phyloP scores from a whole-genome alignment of 1,140 invertebrate genomes.

The Procambarus virginalis region DNA sequence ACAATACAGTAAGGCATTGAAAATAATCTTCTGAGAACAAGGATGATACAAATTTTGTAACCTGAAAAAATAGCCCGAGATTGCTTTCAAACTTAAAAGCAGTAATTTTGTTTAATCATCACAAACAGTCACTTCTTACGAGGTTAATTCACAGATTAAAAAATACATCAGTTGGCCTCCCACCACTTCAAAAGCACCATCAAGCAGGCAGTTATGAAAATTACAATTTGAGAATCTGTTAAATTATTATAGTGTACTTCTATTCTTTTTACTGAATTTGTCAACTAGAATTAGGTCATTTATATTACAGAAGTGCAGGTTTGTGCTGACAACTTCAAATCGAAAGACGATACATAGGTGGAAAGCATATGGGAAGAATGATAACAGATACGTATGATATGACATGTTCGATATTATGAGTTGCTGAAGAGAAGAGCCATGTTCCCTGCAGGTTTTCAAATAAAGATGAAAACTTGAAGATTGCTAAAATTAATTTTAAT shows the following conservation, averaged over 20 bases:
- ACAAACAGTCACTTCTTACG: conserved; percentile 21
- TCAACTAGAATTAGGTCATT: neutral
- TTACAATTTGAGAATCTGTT: too few species aligned
- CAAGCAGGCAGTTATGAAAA: neutral
- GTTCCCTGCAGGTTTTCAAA: conserved; percentile 12
- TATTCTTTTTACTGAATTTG: too few species aligned
- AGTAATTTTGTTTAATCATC: conserved; percentile 1
- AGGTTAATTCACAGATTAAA: neutral
- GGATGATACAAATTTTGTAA: conserved; percentile 11
- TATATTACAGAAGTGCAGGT: neutral
- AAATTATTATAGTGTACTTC: too few species aligned
- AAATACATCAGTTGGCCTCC: neutral
- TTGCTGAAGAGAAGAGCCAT: neutral
- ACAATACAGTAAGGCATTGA: too few species aligned
- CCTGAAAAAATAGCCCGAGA: conserved; percentile 10
- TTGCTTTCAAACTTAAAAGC: neutral
- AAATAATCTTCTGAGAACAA: neutral
- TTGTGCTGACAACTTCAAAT: neutral
- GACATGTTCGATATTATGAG: neutral
- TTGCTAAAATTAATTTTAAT: conserved; percentile 14
- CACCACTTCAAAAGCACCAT: conserved; percentile 41
- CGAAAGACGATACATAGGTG: neutral
- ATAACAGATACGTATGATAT: conserved; percentile 7
- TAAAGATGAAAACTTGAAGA: conserved; percentile 6
- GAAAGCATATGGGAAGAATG: neutral